Percentiles rank a stretch among this genome's conserved stretches.
Conservation (phyloP, 2,888 invertebrate species). For the Plagodis pulveraria region DNA sequence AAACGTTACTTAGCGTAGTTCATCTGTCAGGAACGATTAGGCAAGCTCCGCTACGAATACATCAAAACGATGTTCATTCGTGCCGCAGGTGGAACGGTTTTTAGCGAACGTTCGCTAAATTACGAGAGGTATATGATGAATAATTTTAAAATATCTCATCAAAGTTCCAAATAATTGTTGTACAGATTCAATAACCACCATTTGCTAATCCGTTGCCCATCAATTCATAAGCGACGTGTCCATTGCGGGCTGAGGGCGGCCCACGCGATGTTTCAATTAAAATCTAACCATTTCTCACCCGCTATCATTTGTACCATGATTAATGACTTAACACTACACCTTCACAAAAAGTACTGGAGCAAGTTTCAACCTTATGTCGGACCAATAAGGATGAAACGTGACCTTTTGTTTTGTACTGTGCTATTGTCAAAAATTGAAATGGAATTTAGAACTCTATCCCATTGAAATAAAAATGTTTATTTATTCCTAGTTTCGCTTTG, state of each 20-base stretch:
- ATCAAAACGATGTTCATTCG: too few species aligned
- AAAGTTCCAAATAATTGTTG: too few species aligned
- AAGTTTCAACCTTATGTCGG: constrained; percentile 23
- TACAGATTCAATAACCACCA: background rate
- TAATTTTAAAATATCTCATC: too few species aligned
- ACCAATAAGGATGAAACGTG: constrained; percentile 10
- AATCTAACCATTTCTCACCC: constrained; percentile 41
- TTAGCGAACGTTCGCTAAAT: too few species aligned
- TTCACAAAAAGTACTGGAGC: constrained; percentile 1
- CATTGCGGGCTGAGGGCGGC: constrained; percentile 7
- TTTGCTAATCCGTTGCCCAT: constrained; percentile 13
- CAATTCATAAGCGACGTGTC: constrained; percentile 31
- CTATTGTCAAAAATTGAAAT: constrained; percentile 15
- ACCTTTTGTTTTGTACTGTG: constrained; percentile 4
- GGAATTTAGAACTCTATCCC: constrained; percentile 26
- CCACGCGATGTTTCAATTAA: constrained; percentile 45
- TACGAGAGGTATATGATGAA: too few species aligned
- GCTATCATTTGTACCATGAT: constrained; percentile 42
- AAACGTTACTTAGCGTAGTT: too few species aligned
- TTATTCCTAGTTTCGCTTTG: constrained; percentile 11
- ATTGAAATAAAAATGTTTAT: constrained; percentile 27
- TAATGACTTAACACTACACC: constrained; percentile 30
- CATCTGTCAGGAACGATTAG: too few species aligned
- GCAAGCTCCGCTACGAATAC: too few species aligned
- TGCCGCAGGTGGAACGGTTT: too few species aligned